A percentile compares a stretch with the other conserved stretches of the same genome.
Evolutionary conservation across 2,888 invertebrate species (phyloP).

Genomic region (Hirtodrosophila histrioides): DNA sequence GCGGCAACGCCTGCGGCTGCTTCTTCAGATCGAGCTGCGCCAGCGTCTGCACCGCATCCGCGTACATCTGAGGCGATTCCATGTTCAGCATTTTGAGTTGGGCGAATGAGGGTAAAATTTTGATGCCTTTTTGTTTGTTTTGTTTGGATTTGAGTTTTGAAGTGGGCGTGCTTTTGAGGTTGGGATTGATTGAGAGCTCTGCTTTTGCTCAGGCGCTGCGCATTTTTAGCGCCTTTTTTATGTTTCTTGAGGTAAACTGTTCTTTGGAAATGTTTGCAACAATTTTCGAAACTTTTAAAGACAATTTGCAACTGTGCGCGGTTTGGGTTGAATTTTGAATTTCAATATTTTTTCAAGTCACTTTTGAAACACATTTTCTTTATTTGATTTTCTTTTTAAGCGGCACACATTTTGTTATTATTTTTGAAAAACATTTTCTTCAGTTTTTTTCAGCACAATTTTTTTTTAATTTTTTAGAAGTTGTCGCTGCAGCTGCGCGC

Average conservation of each 20-base stretch:
- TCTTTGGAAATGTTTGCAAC: conserved; percentile 57
- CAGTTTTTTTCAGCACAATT: conserved; percentile 15
- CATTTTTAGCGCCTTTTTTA: conserved; percentile 22
- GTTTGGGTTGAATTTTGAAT: conserved; percentile 2
- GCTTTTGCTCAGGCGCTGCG: conserved; percentile 11
- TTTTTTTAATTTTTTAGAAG: conserved; percentile 16
- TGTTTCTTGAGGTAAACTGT: conserved; percentile 57
- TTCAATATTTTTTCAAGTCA: conserved; percentile 1
- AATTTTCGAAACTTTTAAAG: conserved; percentile 7
- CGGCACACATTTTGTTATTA: conserved; percentile 27
- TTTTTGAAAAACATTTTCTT: conserved; percentile 9
- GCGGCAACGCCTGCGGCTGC: conserved; percentile 78
- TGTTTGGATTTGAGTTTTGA: not conserved
- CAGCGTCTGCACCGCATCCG: conserved; percentile 84
- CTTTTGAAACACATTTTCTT: too few relatives aligned
- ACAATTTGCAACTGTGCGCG: conserved; percentile 8
- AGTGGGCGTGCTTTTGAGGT: too few relatives aligned
- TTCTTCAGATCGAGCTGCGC: conserved; percentile 84
- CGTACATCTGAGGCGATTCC: conserved; percentile 85
- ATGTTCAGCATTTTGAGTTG: conserved; percentile 84
- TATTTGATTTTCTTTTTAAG: conserved; percentile 1
- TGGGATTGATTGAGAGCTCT: too few relatives aligned
- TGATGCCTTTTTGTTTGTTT: conserved; percentile 67
- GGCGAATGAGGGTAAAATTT: conserved; percentile 82
- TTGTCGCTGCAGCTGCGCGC: conserved; percentile 51